Base-by-base conservation (phyloP, 2,888 invertebrate genomes). In the Diadegma fenestrale region DNA sequence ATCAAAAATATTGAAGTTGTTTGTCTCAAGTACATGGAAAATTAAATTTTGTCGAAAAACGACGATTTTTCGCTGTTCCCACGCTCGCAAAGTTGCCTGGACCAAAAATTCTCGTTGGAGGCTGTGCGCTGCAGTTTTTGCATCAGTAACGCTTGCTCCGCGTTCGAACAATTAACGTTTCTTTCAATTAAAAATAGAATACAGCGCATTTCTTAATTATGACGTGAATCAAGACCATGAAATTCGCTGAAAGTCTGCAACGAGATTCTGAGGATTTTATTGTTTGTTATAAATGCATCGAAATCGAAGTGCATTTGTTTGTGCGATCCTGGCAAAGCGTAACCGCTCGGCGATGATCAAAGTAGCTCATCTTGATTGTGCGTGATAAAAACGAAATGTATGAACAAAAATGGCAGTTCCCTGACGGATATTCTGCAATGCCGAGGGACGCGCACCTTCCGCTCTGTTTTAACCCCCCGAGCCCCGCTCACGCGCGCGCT, bases 291-390 rank as follows among this genome's bases (percentile, higher is more conserved):
- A 26, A 26, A 58, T 26, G 12, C 12, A 58, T 58, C 26, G 14
- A 12, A 22, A 58, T 14, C 12, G 14, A 26, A 26, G 19, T 26
- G 54, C 51, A 51, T 19, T 19, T 8, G 19, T 37, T n/a, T n/a
- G 22, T 54, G 54, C 22, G 4, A 4, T 26, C 12, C 12, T 26
- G 19, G 19, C 26, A 14, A 12, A 1, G 75, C 75, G 51, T 73
- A 51, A 75, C 63, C 43, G 73, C 30, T 63, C 69, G 41, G 69
- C 75, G 75, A 58, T 54, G 76, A 84, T 84, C 84, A 80, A 84
- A 84, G 71, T 84, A 75, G 84, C 80, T 69, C 84, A 84, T 84
- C 84, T 84, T 76, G 84, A 84, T 84, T 54, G 84, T 51, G 12
- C 51, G 80, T 26, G 64, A 84, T 75, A 79, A 79, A 79, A 75